phyloP scores from a whole-genome alignment of 1,140 invertebrate genomes.

The Drosophila ananassae region DNA sequence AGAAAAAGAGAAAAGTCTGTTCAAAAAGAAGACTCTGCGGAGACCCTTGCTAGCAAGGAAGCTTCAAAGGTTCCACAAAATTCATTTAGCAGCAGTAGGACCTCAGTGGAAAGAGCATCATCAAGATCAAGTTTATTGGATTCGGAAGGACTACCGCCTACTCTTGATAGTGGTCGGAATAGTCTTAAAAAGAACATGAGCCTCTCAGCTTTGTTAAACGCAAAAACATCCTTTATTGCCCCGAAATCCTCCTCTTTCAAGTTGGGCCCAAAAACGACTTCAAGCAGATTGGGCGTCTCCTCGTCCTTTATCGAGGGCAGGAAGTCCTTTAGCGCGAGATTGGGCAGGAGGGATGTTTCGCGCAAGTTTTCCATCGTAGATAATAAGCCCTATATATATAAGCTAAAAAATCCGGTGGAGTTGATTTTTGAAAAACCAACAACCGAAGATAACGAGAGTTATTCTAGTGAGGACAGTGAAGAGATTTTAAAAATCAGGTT shows the following conservation, averaged over 20 bases:
- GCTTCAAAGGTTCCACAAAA: not conserved
- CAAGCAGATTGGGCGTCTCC: too few species aligned
- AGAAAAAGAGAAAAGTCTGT: not conserved
- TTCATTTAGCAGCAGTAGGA: not conserved
- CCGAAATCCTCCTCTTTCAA: too few species aligned
- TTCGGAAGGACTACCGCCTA: not conserved
- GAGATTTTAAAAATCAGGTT: too few species aligned
- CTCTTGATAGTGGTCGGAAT: not conserved
- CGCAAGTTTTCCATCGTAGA: not conserved
- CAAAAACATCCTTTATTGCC: too few species aligned
- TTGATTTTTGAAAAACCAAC: not conserved
- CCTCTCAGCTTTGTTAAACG: too few species aligned
- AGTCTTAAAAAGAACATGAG: not conserved
- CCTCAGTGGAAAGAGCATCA: not conserved
- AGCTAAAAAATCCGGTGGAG: not conserved
- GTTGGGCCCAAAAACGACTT: too few species aligned
- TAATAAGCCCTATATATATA: not conserved
- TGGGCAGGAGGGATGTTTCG: too few species aligned
- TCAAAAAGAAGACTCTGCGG: not conserved
- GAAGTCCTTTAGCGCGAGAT: too few species aligned
- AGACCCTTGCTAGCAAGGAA: not conserved
- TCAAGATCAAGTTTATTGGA: not conserved
- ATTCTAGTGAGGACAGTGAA: too few species aligned
- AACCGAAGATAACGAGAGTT: not conserved
- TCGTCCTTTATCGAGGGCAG: too few species aligned